Percentiles rank a stretch among this genome's conserved stretches.
Evolutionary conservation across 2,888 invertebrate species (phyloP).

Genomic region (Oxycera nigricornis): DNA sequence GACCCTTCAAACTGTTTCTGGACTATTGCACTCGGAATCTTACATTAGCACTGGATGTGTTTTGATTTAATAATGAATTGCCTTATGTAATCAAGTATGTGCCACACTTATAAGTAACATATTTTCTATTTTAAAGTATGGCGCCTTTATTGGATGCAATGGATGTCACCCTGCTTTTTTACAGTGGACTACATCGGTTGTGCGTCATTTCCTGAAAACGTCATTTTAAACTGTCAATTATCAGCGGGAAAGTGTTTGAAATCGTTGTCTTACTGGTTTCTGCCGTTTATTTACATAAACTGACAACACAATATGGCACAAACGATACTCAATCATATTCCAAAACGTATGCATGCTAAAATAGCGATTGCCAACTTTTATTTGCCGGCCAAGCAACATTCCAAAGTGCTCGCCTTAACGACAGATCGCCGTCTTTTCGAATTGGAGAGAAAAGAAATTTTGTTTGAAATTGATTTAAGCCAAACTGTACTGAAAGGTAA

Average conservation of each 20-base stretch:
- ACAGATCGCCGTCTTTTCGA: conserved; percentile 39
- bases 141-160: too few species aligned
- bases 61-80: too few species aligned
- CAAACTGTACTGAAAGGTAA: conserved; percentile 37
- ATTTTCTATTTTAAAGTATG: too few species aligned
- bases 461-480: conserved; percentile 28
- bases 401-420: conserved; percentile 24
- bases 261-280: not conserved
- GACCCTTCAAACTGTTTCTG: too few species aligned
- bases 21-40: too few species aligned
- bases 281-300: not conserved
- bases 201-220: not conserved
- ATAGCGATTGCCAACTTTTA: conserved; percentile 24
- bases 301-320: conserved; percentile 12
- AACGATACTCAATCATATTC: conserved; percentile 27
- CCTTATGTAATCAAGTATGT: too few species aligned
- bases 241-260: conserved; percentile 8
- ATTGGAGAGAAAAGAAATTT: conserved; percentile 33
- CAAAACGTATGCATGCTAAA: conserved; percentile 32
- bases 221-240: conserved; percentile 3
- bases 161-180: not conserved
- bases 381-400: not conserved
- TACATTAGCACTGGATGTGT: too few species aligned
- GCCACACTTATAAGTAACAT: too few species aligned
- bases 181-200: conserved; percentile 11